Evolutionary conservation across 1,140 invertebrate genomes (phyloP), one percentile per base, ranked within the genome.

Genomic region (Asbolus verrucosus): DNA sequence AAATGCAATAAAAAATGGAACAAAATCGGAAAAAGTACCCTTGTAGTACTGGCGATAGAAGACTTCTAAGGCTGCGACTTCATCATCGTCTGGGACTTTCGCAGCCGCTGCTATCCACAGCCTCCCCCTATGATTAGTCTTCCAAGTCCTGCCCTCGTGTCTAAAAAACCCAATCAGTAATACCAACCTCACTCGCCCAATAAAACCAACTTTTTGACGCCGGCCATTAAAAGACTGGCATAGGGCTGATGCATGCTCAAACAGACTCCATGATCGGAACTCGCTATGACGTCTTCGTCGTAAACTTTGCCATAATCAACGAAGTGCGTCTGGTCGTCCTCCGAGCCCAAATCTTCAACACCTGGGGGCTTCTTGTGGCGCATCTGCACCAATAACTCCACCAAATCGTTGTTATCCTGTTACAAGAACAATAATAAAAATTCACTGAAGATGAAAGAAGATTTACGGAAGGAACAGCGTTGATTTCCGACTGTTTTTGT

Each of bases 221-320:
- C 96, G 15, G 89, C 86, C 1, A 97, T 88, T 0, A 99, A 83
- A 14, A 98, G 83, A 0, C 94, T 95, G 5, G 97, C 97, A 88
- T 93, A 98, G 0, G 97, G 97, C 79, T 99, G 97, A 83, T 97
- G 95, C 90, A 98, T 91, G 76, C 94, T 96, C 3, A 99, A 82
- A 83, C 96, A 98, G 72, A 90, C 83, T 0, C 95, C 96, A 74
- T 91, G 85, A 84, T 98, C 97, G 3, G 70, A 62, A 62, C 54
- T 71, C 6, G 67, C 31, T 2, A 73, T 67, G 9, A 74, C 19
- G 2, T 73, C 72, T 69, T 78, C 76, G 70, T 76, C 73, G 18
- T 73, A 65, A 2, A 76, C 24, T 66, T 68, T 72, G 4, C 70
- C 67, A 43, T 74, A 78, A 36, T 72, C 67, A 11, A 73, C 69